Base-by-base conservation (phyloP, 2,888 invertebrate genomes). In the Agonum fuliginosum region DNA sequence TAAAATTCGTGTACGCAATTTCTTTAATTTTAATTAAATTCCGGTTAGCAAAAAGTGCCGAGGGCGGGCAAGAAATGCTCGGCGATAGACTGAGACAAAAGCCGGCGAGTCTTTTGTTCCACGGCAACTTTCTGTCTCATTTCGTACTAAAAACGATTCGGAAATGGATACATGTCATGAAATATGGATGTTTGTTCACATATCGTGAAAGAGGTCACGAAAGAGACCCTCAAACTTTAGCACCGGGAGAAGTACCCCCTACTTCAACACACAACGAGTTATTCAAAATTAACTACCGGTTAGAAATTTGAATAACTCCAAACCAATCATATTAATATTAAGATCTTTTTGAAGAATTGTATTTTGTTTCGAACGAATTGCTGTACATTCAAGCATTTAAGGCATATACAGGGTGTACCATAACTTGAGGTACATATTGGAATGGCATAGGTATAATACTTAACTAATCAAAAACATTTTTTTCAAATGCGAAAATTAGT, bases 121-220 rank as follows among this genome's bases (percentile, higher is more conserved):
- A 51, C 54, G 54, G 34, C 22, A 73, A 73, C 19, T 73, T 73
- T 73, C 73, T 24, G 54, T 73, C 73, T 73, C 58, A 73, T 54
- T 73, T 73, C 58, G 58, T 58, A 73, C 37, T 37, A 73, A 65
- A 74, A 74, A 74, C 74, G 74, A 74, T 65, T 74, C 65, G 41
- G 58, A 74, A 74, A 74, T 74, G 65, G 74, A 62, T 74, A 74
- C 43, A 74, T 19, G 27, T 46, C 74, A 74, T 74, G 74, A 74
- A 74, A 74, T 74, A 74, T 74, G 74, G 62, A 74, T 74, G 74
- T 74, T 43, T 74, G 74, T 65, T 74, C 74, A 74, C 62, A 74
- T 74, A 74, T 74, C 74, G 65, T 65, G 43, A 74, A 58, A 65
- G 43, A 27, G 62, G 46, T 65, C 51, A 20, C 67, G n/a, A 17